phyloP scores from a whole-genome alignment of 2,888 invertebrate genomes.

The Xestoiulus laeticollis region DNA sequence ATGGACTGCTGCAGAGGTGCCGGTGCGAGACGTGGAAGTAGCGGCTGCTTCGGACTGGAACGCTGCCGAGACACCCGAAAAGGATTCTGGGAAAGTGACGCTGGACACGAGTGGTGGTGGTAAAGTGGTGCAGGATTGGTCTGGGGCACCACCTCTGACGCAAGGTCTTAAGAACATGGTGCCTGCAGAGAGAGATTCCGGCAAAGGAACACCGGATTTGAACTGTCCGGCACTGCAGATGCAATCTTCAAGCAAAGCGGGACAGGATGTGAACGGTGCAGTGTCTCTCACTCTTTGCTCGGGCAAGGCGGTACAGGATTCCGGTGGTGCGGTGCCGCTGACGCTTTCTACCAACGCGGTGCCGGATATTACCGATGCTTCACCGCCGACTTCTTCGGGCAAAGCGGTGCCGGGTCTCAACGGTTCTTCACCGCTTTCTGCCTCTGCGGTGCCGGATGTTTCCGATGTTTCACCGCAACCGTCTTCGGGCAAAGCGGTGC shows the following conservation, averaged over 20 bases:
- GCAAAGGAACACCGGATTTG: not conserved
- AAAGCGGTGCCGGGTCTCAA: not conserved
- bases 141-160: too few species aligned
- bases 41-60: not conserved
- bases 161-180: too few species aligned
- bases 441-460: not conserved
- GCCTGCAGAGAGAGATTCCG: too few species aligned
- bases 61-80: not conserved
- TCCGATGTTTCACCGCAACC: not conserved
- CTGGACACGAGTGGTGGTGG: not conserved
- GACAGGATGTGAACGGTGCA: slow-evolving; percentile 52
- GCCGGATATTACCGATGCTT: not conserved
- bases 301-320: too few species aligned
- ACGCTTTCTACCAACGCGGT: not conserved
- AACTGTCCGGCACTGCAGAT: not conserved
- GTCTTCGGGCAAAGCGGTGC: not conserved
- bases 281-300: too few species aligned
- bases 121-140: too few species aligned
- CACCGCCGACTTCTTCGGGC: not conserved
- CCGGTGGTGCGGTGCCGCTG: too few species aligned
- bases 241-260: slow-evolving; percentile 52
- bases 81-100: not conserved
- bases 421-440: not conserved
- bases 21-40: not conserved
- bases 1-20: not conserved